Conservation (phyloP, 2,797 vertebrate genomes). For the Anguilla pacifica region DNA sequence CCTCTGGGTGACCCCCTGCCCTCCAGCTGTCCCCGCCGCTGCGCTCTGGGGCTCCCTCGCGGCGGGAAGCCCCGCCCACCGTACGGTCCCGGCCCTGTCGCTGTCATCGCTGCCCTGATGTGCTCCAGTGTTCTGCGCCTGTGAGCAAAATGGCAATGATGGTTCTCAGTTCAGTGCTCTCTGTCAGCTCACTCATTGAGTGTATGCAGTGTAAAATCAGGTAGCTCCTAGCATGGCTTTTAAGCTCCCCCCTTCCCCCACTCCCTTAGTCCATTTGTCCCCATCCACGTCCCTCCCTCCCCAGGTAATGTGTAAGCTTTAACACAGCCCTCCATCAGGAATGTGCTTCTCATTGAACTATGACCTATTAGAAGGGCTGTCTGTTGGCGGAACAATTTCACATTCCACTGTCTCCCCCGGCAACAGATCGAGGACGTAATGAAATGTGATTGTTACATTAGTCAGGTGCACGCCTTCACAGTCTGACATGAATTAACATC, state of each 20-base stretch:
- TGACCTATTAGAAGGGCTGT: conserved; percentile 58
- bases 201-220: conserved; percentile 56
- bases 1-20: conserved; percentile 66
- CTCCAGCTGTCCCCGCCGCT: conserved; percentile 63
- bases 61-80: conserved; percentile 41
- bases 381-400: conserved; percentile 60
- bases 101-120: conserved; percentile 46
- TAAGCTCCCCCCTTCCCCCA: conserved; percentile 30
- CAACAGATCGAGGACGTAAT: conserved; percentile 65
- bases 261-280: conserved; percentile 36
- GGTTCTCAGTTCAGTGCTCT: conserved; percentile 61
- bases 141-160: conserved; percentile 62
- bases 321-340: conserved; percentile 40
- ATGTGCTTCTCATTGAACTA: conserved; percentile 60
- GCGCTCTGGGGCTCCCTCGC: conserved; percentile 38
- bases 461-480: conserved; percentile 62
- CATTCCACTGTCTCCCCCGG: conserved; percentile 67
- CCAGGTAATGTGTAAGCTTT: conserved; percentile 18
- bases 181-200: conserved; percentile 55
- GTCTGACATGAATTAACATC: conserved; percentile 15
- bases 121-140: conserved; percentile 58
- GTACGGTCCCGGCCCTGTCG: conserved; percentile 51
- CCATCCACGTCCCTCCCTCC: background rate
- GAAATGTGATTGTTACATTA: conserved; percentile 69
- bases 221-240: conserved; percentile 34